Conservation (phyloP, 2,113 vertebrate genomes). For the Prinia subflava region DNA sequence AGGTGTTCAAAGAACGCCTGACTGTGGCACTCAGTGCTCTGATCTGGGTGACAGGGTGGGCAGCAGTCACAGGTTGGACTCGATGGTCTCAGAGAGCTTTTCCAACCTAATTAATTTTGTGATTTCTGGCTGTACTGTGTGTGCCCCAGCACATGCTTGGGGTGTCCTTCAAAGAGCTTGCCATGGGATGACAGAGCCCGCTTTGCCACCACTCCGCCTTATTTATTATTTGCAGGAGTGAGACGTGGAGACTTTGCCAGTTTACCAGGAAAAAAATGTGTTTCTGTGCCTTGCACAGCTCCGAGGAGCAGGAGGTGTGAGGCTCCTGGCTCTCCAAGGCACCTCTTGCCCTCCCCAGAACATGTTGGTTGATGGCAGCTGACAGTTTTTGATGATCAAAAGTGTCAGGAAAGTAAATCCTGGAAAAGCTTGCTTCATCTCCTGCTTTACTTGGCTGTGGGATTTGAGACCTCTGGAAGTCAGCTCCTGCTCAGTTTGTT, state of each 20-base stretch:
- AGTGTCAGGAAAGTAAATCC: neutral
- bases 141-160: neutral
- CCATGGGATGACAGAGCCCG: neutral
- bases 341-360: neutral
- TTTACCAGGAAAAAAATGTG: neutral
- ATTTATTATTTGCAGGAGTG: neutral
- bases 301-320: neutral
- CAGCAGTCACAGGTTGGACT: neutral
- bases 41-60: neutral
- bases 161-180: neutral
- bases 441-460: neutral
- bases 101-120: neutral
- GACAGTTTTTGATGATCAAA: neutral
- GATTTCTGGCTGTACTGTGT: neutral
- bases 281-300: neutral
- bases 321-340: neutral
- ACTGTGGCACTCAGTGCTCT: neutral
- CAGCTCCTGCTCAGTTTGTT: neutral
- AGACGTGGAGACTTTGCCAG: neutral
- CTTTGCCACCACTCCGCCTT: rapidly evolving
- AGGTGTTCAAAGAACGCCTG: neutral
- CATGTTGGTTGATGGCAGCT: neutral
- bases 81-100: neutral
- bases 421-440: neutral
- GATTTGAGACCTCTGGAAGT: neutral